Conservation (phyloP, 92 coral and sea anemone species). For the Galaxea fascicularis region DNA sequence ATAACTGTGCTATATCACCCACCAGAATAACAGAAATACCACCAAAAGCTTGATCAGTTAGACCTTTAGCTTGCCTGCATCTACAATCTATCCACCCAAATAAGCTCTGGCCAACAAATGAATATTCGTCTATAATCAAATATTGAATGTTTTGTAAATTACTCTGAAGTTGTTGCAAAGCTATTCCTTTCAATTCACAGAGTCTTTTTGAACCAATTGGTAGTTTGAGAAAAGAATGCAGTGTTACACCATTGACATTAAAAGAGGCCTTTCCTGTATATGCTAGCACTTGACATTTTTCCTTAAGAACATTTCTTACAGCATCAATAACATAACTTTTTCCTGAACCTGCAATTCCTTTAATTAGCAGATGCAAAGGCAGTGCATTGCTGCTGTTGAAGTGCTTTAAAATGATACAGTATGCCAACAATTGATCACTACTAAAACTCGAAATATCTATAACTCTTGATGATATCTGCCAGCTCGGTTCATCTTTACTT, state of each 20-base stretch:
- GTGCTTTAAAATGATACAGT: too few relatives aligned
- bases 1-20: slow-evolving; percentile 75
- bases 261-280: slow-evolving; percentile 34
- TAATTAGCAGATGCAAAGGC: too few relatives aligned
- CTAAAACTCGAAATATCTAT: too few relatives aligned
- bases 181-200: slow-evolving; percentile 68
- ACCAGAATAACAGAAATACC: slow-evolving; percentile 72
- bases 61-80: slow-evolving; percentile 72
- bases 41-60: slow-evolving; percentile 53
- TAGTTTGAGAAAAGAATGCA: neutral
- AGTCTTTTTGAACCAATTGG: slow-evolving; percentile 37
- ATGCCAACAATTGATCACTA: too few relatives aligned
- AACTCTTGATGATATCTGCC: too few relatives aligned
- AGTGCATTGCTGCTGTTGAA: too few relatives aligned
- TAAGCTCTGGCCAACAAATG: slow-evolving; percentile 69
- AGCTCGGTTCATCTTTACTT: too few relatives aligned
- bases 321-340: slow-evolving; percentile 27
- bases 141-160: too few relatives aligned
- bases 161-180: slow-evolving; percentile 66
- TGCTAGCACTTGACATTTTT: slow-evolving; percentile 61
- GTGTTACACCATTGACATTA: neutral
- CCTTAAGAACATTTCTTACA: slow-evolving; percentile 40
- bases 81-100: slow-evolving; percentile 56
- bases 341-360: too few relatives aligned
- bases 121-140: slow-evolving; percentile 60